These are phyloP conservation scores for Brienomyrus longianalis DNA, from an alignment of 2,113 vertebrate genomes.

Conservation along the genomic window DNA sequence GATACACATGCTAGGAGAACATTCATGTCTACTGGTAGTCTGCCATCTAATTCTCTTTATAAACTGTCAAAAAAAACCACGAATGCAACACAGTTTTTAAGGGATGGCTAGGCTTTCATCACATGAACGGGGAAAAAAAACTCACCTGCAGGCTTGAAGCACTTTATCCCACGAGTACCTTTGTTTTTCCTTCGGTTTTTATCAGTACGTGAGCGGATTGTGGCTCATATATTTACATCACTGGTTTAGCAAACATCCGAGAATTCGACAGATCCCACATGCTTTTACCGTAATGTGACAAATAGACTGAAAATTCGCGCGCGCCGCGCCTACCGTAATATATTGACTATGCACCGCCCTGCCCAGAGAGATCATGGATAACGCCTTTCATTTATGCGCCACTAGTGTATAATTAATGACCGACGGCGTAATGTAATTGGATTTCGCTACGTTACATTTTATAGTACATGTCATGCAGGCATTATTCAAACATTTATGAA, in stretches of 20 bases:
- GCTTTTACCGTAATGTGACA: constrained; percentile 20
- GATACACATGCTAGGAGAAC: not conserved
- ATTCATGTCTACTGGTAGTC: not conserved
- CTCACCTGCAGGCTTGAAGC: not conserved
- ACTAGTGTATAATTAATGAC: not conserved
- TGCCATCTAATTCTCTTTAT: not conserved
- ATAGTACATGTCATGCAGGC: not conserved
- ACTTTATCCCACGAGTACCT: not conserved
- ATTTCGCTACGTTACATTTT: not conserved
- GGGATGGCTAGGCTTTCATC: not conserved
- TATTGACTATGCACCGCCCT: not conserved
- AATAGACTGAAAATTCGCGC: constrained; percentile 12
- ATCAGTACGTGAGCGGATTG: not conserved
- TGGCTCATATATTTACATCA: constrained; percentile 12
- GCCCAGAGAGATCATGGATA: not conserved
- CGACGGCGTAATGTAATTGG: not conserved
- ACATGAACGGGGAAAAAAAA: not conserved
- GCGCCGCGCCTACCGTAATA: constrained; percentile 4
- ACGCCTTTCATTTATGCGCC: too few relatives aligned
- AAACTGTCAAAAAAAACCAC: not conserved
- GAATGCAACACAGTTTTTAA: not conserved
- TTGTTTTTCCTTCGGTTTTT: not conserved
- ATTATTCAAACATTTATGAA: not conserved
- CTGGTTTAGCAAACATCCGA: constrained; percentile 16
- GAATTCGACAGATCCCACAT: constrained; percentile 13